phyloP scores from a whole-genome alignment of 2,113 vertebrate genomes.

The Peromyscus maniculatus region DNA sequence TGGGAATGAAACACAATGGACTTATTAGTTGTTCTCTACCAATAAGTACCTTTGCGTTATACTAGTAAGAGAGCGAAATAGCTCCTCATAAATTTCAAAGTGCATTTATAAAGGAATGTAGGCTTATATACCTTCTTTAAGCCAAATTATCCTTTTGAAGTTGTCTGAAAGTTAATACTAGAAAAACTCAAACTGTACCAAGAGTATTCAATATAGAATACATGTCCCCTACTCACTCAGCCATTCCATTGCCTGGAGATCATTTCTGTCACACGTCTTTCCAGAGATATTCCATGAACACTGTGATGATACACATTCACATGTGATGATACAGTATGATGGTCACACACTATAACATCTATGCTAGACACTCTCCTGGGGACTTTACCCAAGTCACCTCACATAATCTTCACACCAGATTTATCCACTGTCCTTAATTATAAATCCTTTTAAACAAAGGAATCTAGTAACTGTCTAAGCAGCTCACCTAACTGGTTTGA shows the following conservation, averaged over 20 bases:
- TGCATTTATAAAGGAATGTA: conserved; percentile 10
- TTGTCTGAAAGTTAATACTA: not conserved
- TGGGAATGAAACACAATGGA: not conserved
- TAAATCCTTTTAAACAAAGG: not conserved
- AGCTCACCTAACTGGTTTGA: not conserved
- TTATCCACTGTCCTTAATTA: not conserved
- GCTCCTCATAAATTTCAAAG: not conserved
- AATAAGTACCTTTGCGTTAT: not conserved
- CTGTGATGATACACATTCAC: not conserved
- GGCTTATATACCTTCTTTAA: not conserved
- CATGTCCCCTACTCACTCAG: not conserved
- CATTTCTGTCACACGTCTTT: conserved; percentile 2
- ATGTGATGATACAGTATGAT: not conserved
- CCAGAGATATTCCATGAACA: not conserved
- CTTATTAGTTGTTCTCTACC: not conserved
- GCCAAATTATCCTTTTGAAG: not conserved
- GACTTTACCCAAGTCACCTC: not conserved
- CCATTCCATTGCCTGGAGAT: not conserved
- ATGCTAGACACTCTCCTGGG: not conserved
- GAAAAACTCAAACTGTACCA: not conserved
- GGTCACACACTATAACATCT: not conserved
- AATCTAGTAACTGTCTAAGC: not conserved
- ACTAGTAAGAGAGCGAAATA: conserved; percentile 5
- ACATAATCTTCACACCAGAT: not conserved
- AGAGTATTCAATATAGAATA: not conserved